These are phyloP conservation scores for Pandion haliaetus DNA, from an alignment of 2,113 vertebrate species.

Conservation along the genomic window DNA sequence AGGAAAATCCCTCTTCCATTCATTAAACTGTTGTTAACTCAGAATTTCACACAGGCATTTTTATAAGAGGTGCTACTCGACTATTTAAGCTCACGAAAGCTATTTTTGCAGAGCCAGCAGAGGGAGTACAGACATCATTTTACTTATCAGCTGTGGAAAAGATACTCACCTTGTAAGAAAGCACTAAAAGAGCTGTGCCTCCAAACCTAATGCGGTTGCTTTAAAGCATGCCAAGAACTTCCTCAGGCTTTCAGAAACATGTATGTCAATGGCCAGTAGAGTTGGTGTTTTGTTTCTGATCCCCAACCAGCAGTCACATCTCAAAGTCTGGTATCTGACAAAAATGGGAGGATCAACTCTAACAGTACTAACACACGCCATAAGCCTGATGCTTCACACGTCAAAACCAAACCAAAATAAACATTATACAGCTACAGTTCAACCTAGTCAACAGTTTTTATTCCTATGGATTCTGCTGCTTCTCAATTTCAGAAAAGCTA, in stretches of 20 bases:
- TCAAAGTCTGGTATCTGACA: neutral
- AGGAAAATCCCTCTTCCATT: constrained; percentile 11
- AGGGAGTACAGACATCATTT: constrained; percentile 64
- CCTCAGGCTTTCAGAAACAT: neutral
- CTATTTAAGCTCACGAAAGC: neutral
- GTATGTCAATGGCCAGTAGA: neutral
- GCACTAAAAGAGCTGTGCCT: neutral
- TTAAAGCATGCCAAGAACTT: constrained; percentile 29
- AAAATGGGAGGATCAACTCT: neutral
- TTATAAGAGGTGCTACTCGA: neutral
- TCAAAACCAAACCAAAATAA: neutral
- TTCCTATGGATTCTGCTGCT: neutral
- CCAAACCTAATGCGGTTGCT: neutral
- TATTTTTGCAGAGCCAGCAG: constrained; percentile 55
- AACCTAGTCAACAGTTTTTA: neutral
- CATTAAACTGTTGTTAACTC: neutral
- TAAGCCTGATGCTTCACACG: neutral
- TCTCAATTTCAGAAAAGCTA: neutral
- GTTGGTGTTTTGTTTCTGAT: neutral
- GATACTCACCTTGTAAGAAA: constrained; percentile 27
- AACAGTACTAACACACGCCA: neutral
- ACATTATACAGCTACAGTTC: neutral
- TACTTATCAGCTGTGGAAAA: constrained; percentile 43
- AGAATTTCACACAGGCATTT: neutral
- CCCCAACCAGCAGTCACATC: neutral